These are phyloP conservation scores for Campylomormyrus numenius DNA, from an alignment of 2,113 vertebrate species.

Conservation along the genomic window DNA sequence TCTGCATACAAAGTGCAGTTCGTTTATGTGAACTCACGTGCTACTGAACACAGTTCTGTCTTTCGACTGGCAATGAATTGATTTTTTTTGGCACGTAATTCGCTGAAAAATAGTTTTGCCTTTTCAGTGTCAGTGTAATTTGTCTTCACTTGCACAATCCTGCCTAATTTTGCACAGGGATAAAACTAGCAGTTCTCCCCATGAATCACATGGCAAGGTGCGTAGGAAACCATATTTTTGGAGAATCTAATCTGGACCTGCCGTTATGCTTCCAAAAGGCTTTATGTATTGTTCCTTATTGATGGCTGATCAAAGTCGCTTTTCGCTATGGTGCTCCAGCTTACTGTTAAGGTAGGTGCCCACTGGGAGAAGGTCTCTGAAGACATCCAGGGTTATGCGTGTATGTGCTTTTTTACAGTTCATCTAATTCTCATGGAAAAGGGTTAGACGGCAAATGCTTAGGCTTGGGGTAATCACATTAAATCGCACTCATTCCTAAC, in stretches of 20 bases:
- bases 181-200: not conserved
- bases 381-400: not conserved
- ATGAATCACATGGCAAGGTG: not conserved
- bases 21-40: not conserved
- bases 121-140: not conserved
- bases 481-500: constrained; percentile 9
- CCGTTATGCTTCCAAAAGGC: not conserved
- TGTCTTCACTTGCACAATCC: not conserved
- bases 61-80: not conserved
- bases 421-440: not conserved
- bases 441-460: not conserved
- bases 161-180: not conserved
- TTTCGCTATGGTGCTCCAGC: not conserved
- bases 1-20: not conserved
- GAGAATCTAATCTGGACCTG: not conserved
- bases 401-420: not conserved
- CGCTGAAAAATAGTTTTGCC: not conserved
- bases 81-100: not conserved
- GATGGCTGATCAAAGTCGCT: not conserved
- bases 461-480: not conserved
- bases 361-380: not conserved
- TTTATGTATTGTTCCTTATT: not conserved
- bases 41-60: not conserved
- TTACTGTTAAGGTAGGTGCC: not conserved
- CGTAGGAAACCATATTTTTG: not conserved